Percentiles rank a stretch among this genome's conserved stretches.
Evolutionary conservation across 2,113 vertebrate genomes (phyloP).

Genomic region (Jacana jacana): DNA sequence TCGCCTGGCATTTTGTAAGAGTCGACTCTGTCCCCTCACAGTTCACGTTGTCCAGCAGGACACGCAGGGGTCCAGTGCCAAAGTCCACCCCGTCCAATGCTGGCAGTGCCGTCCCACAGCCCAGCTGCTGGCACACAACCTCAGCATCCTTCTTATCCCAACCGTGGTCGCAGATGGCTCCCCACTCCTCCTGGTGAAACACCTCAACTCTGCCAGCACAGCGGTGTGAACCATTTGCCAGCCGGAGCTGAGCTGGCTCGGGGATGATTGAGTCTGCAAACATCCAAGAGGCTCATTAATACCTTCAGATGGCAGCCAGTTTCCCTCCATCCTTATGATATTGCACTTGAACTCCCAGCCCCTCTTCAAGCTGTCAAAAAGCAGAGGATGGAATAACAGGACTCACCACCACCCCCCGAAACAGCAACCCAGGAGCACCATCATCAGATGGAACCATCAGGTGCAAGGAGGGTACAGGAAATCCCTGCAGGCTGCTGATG

Average conservation of each 20-base stretch:
- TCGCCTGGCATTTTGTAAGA: constrained; percentile 26
- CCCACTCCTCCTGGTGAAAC: constrained; percentile 59
- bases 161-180: constrained; percentile 27
- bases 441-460: background rate
- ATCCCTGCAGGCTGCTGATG: background rate
- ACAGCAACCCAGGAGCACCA: background rate
- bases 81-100: background rate
- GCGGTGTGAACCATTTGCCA: background rate
- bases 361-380: background rate
- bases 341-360: background rate
- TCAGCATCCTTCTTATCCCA: constrained; percentile 54
- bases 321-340: background rate
- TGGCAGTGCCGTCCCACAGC: background rate
- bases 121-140: constrained; percentile 68
- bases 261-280: background rate
- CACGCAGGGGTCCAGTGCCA: constrained; percentile 1
- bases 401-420: background rate
- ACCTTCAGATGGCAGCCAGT: background rate
- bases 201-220: constrained; percentile 72
- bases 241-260: background rate
- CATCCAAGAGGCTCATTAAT: no score
- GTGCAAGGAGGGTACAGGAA: background rate
- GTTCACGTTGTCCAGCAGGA: constrained; percentile 65
- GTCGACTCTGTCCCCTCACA: constrained; percentile 56
- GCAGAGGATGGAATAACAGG: background rate